phyloP scores from a whole-genome alignment of 2,113 vertebrate genomes.

The cattle (Bos taurus) region ARS-UCD2.0 NC_037328.1:135909001-135909500 shows the following conservation, averaged over 20 bases:
- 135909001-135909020: background rate
- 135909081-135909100: background rate
- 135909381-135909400: background rate
- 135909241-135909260: background rate
- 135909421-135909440: background rate
- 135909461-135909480: background rate
- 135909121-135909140: background rate
- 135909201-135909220: background rate
- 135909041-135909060: background rate
- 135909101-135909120: background rate
- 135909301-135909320: background rate
- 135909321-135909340: background rate
- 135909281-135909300: background rate
- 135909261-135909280: background rate
- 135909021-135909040: background rate
- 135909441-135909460: background rate
- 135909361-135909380: slow-evolving; percentile 1
- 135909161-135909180: background rate
- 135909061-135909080: background rate
- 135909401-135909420: background rate
- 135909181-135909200: background rate
- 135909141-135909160: background rate
- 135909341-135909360: background rate
- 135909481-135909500: background rate
- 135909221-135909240: background rate